Evolutionary conservation across 2,888 invertebrate genomes (phyloP).

Genomic region (Drosophila glabriapex): DNA sequence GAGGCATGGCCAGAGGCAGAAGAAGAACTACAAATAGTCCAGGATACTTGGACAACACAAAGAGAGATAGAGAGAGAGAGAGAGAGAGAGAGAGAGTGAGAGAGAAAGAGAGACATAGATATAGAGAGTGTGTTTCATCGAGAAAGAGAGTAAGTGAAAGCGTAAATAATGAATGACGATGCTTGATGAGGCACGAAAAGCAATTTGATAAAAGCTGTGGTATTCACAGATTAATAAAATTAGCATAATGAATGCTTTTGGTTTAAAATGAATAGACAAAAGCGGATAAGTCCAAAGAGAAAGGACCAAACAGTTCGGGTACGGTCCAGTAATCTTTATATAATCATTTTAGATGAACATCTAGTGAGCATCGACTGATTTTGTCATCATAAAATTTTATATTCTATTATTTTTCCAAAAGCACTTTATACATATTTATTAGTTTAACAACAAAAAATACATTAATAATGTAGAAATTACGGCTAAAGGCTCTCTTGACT

Average conservation of each 20-base stretch:
- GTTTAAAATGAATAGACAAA: slow-evolving; percentile 48
- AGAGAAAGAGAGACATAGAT: background rate
- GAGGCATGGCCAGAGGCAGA: background rate
- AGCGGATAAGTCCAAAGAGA: slow-evolving; percentile 8
- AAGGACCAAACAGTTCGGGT: background rate
- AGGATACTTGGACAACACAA: background rate
- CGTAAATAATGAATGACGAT: slow-evolving; percentile 20
- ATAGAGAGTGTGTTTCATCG: background rate
- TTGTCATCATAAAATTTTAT: background rate
- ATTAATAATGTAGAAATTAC: background rate
- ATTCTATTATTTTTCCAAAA: too few species aligned
- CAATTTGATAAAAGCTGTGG: slow-evolving; percentile 61
- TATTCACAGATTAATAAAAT: slow-evolving; percentile 51
- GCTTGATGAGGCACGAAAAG: slow-evolving; percentile 62
- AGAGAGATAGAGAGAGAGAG: background rate
- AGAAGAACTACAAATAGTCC: slow-evolving; percentile 1
- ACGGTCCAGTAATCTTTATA: background rate
- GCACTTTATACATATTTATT: background rate
- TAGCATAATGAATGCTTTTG: slow-evolving; percentile 64
- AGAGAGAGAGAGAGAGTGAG: background rate
- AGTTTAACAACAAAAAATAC: background rate
- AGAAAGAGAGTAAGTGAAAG: background rate
- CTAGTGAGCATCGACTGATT: background rate
- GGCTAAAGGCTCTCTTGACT: background rate
- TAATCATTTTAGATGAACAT: background rate